Evolutionary conservation across 2,113 vertebrate species (phyloP).

Genomic region (Nibea coibor): DNA sequence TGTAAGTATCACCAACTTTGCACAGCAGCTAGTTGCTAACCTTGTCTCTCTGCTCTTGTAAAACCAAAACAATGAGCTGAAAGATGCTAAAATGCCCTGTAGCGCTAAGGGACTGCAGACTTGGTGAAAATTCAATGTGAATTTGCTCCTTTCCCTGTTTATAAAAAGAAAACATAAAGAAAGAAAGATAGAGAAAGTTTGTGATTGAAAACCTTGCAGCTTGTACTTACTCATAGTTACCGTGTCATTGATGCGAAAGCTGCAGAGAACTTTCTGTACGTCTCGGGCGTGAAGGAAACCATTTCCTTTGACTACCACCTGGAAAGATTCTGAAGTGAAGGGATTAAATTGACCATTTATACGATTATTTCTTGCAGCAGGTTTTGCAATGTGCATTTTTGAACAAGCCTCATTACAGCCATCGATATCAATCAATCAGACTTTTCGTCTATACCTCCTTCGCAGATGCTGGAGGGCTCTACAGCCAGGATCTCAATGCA

Average conservation of each 20-base stretch:
- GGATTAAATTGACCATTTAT: constrained; percentile 7
- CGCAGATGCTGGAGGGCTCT: constrained; percentile 96
- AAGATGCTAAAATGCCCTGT: not conserved
- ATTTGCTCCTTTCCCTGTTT: not conserved
- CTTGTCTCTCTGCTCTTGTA: not conserved
- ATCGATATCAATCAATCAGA: not conserved
- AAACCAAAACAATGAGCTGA: not conserved
- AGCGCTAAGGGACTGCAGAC: not conserved
- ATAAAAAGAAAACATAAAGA: too few relatives aligned
- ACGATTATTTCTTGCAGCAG: not conserved
- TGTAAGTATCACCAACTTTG: too few relatives aligned
- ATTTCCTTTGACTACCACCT: constrained; percentile 95
- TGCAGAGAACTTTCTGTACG: constrained; percentile 94
- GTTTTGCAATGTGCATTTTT: not conserved
- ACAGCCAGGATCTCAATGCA: constrained; percentile 98
- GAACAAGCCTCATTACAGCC: not conserved
- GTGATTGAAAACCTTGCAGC: not conserved
- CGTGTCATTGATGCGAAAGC: constrained; percentile 96
- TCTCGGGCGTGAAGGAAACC: constrained; percentile 94
- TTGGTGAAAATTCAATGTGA: not conserved
- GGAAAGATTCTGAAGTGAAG: constrained; percentile 89
- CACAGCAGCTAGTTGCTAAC: not conserved
- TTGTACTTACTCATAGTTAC: constrained; percentile 91
- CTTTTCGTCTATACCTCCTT: constrained; percentile 86
- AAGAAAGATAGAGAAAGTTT: not conserved